phyloP scores from a whole-genome alignment of 1,140 invertebrate genomes.

The Harlomillsia oculata region DNA sequence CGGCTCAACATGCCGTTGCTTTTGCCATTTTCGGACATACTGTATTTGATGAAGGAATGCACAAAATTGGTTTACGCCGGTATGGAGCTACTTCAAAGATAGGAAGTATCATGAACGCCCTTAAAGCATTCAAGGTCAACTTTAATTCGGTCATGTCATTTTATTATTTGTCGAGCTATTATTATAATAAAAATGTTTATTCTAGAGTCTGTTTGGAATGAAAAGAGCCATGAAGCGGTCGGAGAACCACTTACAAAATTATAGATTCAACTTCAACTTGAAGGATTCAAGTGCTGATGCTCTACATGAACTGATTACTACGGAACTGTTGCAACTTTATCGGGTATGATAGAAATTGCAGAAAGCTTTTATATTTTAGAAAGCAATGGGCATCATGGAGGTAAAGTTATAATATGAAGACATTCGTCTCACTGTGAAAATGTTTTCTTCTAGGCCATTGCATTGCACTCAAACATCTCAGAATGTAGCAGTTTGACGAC shows the following conservation, averaged over 20 bases:
- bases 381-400: too few relatives aligned
- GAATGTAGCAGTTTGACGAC: slow-evolving; percentile 46
- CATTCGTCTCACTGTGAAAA: too few relatives aligned
- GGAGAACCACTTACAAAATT: too few relatives aligned
- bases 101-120: not conserved
- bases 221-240: slow-evolving; percentile 2
- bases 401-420: too few relatives aligned
- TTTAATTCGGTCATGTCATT: too few relatives aligned
- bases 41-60: slow-evolving; percentile 46
- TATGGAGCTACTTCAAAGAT: slow-evolving; percentile 34
- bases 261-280: slow-evolving; percentile 7
- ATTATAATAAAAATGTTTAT: too few relatives aligned
- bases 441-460: too few relatives aligned
- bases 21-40: slow-evolving; percentile 51
- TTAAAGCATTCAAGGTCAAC: slow-evolving; percentile 1
- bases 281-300: not conserved
- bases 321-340: slow-evolving; percentile 3
- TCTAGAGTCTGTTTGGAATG: not conserved
- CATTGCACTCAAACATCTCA: slow-evolving; percentile 30
- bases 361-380: slow-evolving; percentile 3
- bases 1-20: slow-evolving; percentile 45
- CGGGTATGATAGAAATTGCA: slow-evolving; percentile 3
- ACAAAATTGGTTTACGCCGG: slow-evolving; percentile 42
- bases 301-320: slow-evolving; percentile 15
- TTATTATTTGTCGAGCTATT: too few relatives aligned